These are phyloP conservation scores for Hemitrygon akajei DNA, from an alignment of 2,797 vertebrate species.

Conservation along the genomic window DNA sequence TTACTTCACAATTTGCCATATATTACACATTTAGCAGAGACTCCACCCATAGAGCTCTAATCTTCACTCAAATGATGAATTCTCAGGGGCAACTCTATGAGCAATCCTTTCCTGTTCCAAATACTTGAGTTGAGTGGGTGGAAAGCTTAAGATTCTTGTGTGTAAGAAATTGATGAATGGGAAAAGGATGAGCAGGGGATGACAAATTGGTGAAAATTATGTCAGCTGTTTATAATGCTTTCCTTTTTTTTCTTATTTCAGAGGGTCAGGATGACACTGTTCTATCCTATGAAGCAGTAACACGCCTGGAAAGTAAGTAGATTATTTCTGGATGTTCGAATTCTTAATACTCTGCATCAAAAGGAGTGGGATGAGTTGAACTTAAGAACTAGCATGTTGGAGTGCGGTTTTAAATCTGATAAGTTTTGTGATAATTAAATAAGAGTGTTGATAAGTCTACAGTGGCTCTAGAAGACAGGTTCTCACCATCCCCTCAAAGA, in stretches of 20 bases:
- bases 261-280: constrained; percentile 97
- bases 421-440: background rate
- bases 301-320: constrained; percentile 96
- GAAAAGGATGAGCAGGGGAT: background rate
- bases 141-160: background rate
- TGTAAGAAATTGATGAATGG: background rate
- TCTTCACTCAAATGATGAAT: background rate
- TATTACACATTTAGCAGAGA: background rate
- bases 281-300: constrained; percentile 95
- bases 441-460: background rate
- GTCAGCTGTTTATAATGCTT: background rate
- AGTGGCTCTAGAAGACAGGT: background rate
- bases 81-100: background rate
- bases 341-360: background rate
- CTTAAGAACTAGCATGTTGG: background rate
- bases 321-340: background rate
- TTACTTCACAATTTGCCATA: background rate
- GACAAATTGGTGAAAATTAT: background rate
- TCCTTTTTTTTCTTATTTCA: constrained; percentile 51
- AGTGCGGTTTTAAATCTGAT: background rate
- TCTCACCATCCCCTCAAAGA: background rate
- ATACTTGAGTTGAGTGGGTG: background rate
- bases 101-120: background rate
- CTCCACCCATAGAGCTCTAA: background rate
- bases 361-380: background rate